Base-by-base conservation (phyloP, 2,888 invertebrate genomes). In the Gnatocerus cornutus region DNA sequence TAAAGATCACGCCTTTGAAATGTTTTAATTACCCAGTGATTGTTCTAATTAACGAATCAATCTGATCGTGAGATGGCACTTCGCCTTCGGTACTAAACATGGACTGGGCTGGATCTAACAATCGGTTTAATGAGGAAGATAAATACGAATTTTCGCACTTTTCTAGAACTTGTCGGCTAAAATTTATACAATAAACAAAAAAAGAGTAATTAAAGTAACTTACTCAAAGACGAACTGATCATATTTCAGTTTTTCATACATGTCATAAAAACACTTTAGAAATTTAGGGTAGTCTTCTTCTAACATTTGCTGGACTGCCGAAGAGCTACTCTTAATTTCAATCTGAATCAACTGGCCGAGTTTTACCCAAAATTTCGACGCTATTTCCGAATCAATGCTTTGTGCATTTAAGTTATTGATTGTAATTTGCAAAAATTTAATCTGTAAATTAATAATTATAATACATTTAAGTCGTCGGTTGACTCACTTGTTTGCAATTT, bases 251-350 rank as follows among this genome's bases (percentile, higher is more conserved):
- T 90, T 89, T 68, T 90, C 90, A 73, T 91, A 89, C 76, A 95
- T 87, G 79, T 95, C 95, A 81, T 91, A 89, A 83, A 92, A 94
- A 75, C 92, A 89, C 78, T 93, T 91, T n/a, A 96, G 85, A 39
- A 96, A 87, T 83, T 92, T 94, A 3, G 96, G 96, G 83, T 92
- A 96, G 82, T 96, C 96, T 64, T 93, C 93, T 85, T 96, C 96
- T 65, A 96, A 87, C 64, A 94, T 92, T 84, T 95, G 95, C 79
- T 92, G 93, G 45, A 95, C 89, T 67, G 87, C 86, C 0, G 85
- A 75, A 0, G 88, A 85, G 58, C 88, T 86, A 76, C 87, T 88
- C 48, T 87, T 87, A 21, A 90, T 83, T 80, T 90, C 89, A 73
- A 79, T 85, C 69, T 84, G 82, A 16, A 89, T 78, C 9, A 86